Percentiles rank a stretch among this genome's conserved stretches.
These are phyloP conservation scores for Calosoma granatense DNA, from an alignment of 1,140 invertebrate species.

Conservation along the genomic window DNA sequence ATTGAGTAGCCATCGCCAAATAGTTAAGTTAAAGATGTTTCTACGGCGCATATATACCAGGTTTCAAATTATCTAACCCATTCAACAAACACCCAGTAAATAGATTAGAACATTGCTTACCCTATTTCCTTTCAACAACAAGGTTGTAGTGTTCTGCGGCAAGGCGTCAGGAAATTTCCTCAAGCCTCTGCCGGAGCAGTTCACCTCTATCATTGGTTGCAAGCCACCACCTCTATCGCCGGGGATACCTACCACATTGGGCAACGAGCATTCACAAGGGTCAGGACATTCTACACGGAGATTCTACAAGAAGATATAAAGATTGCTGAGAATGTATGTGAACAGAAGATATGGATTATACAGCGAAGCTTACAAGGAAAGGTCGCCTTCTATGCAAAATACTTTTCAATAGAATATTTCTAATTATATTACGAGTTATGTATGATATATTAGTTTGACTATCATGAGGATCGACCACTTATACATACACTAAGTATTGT, in stretches of 20 bases:
- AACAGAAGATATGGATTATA: constrained; percentile 27
- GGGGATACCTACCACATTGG: constrained; percentile 35
- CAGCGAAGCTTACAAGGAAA: too few relatives aligned
- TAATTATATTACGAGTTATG: too few relatives aligned
- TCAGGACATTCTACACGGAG: constrained; percentile 24
- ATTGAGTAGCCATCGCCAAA: too few relatives aligned
- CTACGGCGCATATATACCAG: too few relatives aligned
- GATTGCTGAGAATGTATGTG: constrained; percentile 26
- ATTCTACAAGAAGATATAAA: constrained; percentile 25
- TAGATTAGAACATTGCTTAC: constrained; percentile 27
- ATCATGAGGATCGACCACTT: too few relatives aligned
- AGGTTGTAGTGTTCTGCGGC: constrained; percentile 44
- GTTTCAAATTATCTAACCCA: too few relatives aligned
- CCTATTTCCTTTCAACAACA: constrained; percentile 44
- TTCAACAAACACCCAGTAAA: too few relatives aligned
- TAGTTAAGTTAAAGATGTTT: too few relatives aligned
- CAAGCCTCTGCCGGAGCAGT: constrained; percentile 42
- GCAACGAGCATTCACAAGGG: constrained; percentile 32
- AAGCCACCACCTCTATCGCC: constrained; percentile 30
- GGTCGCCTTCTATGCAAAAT: too few relatives aligned
- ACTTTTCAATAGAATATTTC: too few relatives aligned
- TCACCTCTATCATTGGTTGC: constrained; percentile 40
- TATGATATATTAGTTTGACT: too few relatives aligned
- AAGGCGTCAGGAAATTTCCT: constrained; percentile 40
- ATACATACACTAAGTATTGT: not conserved